Percentiles rank a stretch among this genome's conserved stretches.
Conservation (phyloP, 2,888 invertebrate genomes). For the Hirudinaria manillensis region DNA sequence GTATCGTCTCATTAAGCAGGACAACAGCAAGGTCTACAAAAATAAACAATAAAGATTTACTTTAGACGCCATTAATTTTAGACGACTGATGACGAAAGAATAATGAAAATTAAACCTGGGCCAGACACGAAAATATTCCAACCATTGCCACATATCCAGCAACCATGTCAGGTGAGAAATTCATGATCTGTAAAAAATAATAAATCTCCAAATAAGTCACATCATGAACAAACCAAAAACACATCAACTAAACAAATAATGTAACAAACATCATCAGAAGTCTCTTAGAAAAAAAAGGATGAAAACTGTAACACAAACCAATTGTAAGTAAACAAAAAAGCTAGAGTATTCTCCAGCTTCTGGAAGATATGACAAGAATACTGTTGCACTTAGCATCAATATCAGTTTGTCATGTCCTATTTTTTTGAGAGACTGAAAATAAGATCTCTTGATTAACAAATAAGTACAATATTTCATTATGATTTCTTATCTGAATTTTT, state of each 20-base stretch:
- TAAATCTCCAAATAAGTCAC: neutral
- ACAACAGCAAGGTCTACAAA: conserved; percentile 59
- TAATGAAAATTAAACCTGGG: conserved; percentile 66
- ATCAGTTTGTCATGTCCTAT: conserved; percentile 92
- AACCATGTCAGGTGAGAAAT: conserved; percentile 87
- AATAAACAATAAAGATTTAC: conserved; percentile 25
- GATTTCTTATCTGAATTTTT: neutral
- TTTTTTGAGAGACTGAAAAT: conserved; percentile 66
- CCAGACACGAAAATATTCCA: conserved; percentile 87
- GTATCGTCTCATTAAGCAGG: conserved; percentile 74
- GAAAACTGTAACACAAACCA: conserved; percentile 60
- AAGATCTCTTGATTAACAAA: neutral
- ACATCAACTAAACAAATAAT: neutral
- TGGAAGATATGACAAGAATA: conserved; percentile 93
- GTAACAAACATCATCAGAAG: neutral
- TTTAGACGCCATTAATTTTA: neutral
- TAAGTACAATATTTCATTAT: no score
- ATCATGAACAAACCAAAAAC: neutral
- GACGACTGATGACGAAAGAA: neutral
- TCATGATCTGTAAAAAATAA: conserved; percentile 67
- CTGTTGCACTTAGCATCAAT: conserved; percentile 89
- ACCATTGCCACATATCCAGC: conserved; percentile 95
- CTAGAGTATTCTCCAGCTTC: conserved; percentile 97
- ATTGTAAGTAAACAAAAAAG: conserved; percentile 95
- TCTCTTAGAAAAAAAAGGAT: neutral